phyloP scores from a whole-genome alignment of 2,888 invertebrate genomes.

The Hipparchia semele region DNA sequence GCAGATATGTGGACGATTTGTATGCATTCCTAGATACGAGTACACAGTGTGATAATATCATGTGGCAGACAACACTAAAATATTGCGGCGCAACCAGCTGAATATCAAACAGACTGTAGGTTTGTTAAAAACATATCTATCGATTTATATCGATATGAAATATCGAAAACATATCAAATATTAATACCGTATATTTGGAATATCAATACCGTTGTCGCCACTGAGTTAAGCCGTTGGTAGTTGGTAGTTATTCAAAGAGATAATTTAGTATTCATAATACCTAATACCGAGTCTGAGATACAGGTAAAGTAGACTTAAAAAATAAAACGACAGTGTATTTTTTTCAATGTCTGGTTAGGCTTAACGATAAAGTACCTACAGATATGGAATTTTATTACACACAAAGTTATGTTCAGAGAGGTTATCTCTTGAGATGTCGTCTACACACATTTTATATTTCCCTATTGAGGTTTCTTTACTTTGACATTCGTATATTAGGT shows the following conservation, averaged over 20 bases:
- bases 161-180: too few species aligned
- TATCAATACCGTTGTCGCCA: too few species aligned
- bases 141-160: too few species aligned
- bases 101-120: neutral
- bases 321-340: constrained; percentile 20
- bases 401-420: constrained; percentile 40
- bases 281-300: too few species aligned
- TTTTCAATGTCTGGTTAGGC: constrained; percentile 34
- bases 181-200: too few species aligned
- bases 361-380: constrained; percentile 35
- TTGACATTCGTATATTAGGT: constrained; percentile 32
- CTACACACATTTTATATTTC: constrained; percentile 40
- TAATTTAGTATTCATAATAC: too few species aligned
- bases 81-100: constrained; percentile 4
- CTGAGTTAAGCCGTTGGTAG: too few species aligned
- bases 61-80: constrained; percentile 14
- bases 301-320: too few species aligned
- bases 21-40: constrained; percentile 15
- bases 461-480: constrained; percentile 32
- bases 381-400: constrained; percentile 45
- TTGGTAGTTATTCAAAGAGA: too few species aligned
- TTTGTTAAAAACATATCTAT: too few species aligned
- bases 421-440: constrained; percentile 41
- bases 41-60: constrained; percentile 5
- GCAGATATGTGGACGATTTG: constrained; percentile 4